These are phyloP conservation scores for Passerina amoena DNA, from an alignment of 2,113 vertebrate species.

Conservation along the genomic window DNA sequence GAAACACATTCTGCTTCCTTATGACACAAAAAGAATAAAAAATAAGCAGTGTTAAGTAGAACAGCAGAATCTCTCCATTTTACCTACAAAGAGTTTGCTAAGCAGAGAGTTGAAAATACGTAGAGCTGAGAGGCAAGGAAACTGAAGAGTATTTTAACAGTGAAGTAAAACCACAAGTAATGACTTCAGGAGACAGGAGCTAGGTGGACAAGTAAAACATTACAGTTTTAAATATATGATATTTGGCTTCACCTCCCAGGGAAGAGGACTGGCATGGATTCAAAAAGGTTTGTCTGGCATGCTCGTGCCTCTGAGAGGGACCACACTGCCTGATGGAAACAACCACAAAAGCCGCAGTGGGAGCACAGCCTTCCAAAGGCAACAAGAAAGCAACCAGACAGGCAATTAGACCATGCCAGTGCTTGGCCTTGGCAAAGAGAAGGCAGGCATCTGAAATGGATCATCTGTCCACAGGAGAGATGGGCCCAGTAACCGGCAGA, in stretches of 20 bases:
- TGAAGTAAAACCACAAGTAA: constrained; percentile 83
- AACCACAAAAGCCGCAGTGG: constrained; percentile 80
- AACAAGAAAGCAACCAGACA: constrained; percentile 75
- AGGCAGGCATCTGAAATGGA: background rate
- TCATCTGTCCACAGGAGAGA: background rate
- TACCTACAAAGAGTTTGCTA: constrained; percentile 60
- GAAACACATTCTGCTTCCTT: constrained; percentile 68
- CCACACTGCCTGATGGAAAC: constrained; percentile 84
- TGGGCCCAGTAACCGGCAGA: background rate
- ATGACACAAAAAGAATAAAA: constrained; percentile 33
- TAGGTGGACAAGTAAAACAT: constrained; percentile 79
- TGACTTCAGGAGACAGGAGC: constrained; percentile 81
- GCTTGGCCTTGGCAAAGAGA: constrained; percentile 21
- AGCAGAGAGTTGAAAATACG: constrained; percentile 68
- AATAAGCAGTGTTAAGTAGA: constrained; percentile 49
- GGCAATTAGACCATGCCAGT: constrained; percentile 66
- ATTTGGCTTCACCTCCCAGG: constrained; percentile 79
- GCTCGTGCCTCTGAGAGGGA: constrained; percentile 75
- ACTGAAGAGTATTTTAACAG: constrained; percentile 77
- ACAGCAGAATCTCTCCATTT: constrained; percentile 59
- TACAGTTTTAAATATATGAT: constrained; percentile 79
- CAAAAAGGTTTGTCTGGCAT: constrained; percentile 80
- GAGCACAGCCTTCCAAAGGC: constrained; percentile 76
- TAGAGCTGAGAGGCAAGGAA: constrained; percentile 51
- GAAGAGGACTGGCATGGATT: constrained; percentile 79